These are phyloP conservation scores for Heterochromis multidens DNA, from an alignment of 2,113 vertebrate species.

Conservation along the genomic window DNA sequence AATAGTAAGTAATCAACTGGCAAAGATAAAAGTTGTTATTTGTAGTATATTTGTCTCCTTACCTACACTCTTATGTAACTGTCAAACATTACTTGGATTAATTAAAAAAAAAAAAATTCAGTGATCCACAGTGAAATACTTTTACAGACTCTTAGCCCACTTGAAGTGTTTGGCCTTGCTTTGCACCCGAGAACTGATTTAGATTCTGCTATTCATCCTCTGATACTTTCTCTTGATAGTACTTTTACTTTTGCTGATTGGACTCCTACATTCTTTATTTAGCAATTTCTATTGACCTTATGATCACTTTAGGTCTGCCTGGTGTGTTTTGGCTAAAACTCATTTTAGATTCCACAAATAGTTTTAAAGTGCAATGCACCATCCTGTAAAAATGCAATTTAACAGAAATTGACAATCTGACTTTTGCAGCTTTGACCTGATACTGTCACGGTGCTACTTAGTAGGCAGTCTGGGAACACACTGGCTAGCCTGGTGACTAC, in stretches of 20 bases:
- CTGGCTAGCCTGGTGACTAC: background rate
- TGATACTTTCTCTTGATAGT: background rate
- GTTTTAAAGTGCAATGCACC: background rate
- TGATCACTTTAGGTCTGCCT: background rate
- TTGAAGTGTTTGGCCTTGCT: background rate
- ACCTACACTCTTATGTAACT: background rate
- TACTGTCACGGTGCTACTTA: background rate
- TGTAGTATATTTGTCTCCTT: background rate
- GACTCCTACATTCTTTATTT: background rate
- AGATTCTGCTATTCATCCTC: background rate
- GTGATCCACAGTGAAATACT: background rate
- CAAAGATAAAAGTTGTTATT: background rate
- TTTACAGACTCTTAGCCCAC: background rate
- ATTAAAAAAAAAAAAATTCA: background rate
- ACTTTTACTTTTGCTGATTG: background rate
- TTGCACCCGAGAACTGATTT: background rate
- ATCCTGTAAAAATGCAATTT: background rate
- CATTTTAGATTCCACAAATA: background rate
- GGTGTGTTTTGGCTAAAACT: background rate
- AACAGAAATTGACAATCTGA: background rate
- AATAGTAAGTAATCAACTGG: background rate
- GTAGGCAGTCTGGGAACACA: background rate
- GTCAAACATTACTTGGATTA: background rate
- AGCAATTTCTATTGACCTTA: background rate
- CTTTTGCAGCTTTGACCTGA: background rate